Evolutionary conservation across 2,797 vertebrate genomes (phyloP).

Genomic region (Ptychadena robeensis): DNA sequence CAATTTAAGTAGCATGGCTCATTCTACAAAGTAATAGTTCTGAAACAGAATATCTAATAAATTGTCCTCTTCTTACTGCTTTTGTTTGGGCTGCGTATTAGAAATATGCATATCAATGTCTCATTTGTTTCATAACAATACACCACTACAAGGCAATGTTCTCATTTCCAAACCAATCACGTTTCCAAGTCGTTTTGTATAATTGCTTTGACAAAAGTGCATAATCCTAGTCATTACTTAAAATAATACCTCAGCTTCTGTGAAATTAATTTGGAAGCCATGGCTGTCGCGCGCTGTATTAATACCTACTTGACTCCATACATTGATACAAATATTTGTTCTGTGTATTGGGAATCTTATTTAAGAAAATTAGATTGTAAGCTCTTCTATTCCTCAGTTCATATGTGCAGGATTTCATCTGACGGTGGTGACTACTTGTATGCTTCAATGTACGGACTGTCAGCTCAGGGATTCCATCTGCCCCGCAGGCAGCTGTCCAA

Average conservation of each 20-base stretch:
- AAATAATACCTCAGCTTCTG: slow-evolving; percentile 37
- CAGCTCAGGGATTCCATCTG: neutral
- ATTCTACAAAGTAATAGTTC: neutral
- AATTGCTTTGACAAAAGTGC: slow-evolving; percentile 57
- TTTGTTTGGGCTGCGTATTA: neutral
- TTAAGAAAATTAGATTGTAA: slow-evolving; percentile 14
- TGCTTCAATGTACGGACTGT: neutral
- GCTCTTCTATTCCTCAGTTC: neutral
- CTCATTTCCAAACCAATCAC: slow-evolving; percentile 47
- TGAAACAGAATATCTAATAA: neutral
- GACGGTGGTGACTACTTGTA: neutral
- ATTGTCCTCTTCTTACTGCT: neutral
- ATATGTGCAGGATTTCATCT: neutral
- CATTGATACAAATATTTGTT: slow-evolving; percentile 51
- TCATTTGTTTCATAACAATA: slow-evolving; percentile 17
- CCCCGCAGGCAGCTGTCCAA: slow-evolving; percentile 35
- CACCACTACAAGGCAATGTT: slow-evolving; percentile 1
- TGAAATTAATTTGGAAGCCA: slow-evolving; percentile 36
- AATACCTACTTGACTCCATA: slow-evolving; percentile 32
- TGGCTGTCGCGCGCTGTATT: slow-evolving; percentile 30
- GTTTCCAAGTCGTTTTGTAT: slow-evolving; percentile 45
- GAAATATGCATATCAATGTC: slow-evolving; percentile 19
- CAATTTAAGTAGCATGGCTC: neutral
- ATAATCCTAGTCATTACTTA: slow-evolving; percentile 59
- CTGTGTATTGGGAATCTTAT: neutral